Base-by-base conservation (phyloP, 2,888 invertebrate genomes). In the Calliphora vomitoria region DNA sequence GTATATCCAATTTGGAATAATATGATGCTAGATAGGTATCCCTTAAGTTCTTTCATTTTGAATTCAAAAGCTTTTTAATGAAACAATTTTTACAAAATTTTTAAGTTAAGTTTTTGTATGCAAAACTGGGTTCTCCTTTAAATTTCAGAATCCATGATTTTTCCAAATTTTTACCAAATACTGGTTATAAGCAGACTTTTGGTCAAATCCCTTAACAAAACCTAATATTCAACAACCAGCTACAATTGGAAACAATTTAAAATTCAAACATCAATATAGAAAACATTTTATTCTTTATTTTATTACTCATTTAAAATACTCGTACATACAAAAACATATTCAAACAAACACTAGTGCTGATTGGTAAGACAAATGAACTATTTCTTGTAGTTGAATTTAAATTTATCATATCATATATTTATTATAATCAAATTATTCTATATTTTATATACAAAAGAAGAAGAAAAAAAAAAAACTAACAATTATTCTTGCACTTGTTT, bases 361-460 rank as follows among this genome's bases (percentile, higher is more conserved):
- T 85, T 82, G 69, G 81, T 69, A 64, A 85, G 80, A 71, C 62
- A 79, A 79, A 80, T 47, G 31, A 62, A 86, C 78, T 82, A 85
- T 76, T 82, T 82, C 82, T 74, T 82, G 82, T 80, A 82, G 86
- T 79, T 68, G 83, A 86, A 86, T 79, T 82, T 69, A 80, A 87
- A 87, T 69, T 87, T 74, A 87, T 87, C 81, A 85, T 85, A 87
- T 82, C 82, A 84, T 82, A 82, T 79, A 80, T 47, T 69, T 50
- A 76, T 85, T 72, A 31, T 60, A 72, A 62, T 69, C 50, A 68
- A 44, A 79, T 69, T 68, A 18, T 31, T 66, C 50, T 76, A 62
- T 62, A 66, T 86, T 82, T 80, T 71, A 72, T 78, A 71, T 55
- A 78, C 62, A 66, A 47, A 11, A 38, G 31, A 18, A 50, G 20